Percentiles rank a stretch among this genome's conserved stretches.
Evolutionary conservation across 1,140 invertebrate genomes (phyloP).

Genomic region (Saccostrea cuccullata): DNA sequence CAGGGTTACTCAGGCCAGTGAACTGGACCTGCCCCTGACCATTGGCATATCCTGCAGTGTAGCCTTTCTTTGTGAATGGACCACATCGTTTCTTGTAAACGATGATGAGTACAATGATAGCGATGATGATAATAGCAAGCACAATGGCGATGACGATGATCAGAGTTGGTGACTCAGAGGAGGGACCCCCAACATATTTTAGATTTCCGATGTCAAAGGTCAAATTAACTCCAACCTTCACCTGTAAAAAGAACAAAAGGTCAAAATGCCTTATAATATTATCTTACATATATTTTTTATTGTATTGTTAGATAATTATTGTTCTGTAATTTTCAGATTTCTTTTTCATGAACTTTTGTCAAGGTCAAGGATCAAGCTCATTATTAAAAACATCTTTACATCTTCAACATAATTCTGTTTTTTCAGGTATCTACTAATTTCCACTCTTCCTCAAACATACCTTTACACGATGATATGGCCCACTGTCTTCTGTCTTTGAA

Average conservation of each 20-base stretch:
- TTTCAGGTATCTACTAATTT: too few relatives aligned
- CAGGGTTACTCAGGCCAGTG: slow-evolving; percentile 44
- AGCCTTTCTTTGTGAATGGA: slow-evolving; percentile 62
- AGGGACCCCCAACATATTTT: slow-evolving; percentile 42
- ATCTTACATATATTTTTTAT: too few relatives aligned
- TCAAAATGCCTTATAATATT: too few relatives aligned
- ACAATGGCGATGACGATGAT: slow-evolving; percentile 61
- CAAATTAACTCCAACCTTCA: slow-evolving; percentile 64
- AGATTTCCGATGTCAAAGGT: slow-evolving; percentile 67
- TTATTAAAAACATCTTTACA: too few relatives aligned
- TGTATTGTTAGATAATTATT: too few relatives aligned
- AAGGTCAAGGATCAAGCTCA: too few relatives aligned
- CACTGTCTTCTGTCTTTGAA: not conserved
- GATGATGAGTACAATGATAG: slow-evolving; percentile 58
- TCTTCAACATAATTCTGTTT: too few relatives aligned
- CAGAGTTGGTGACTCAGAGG: not conserved
- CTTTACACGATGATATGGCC: not conserved
- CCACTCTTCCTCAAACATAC: too few relatives aligned
- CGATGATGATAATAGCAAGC: slow-evolving; percentile 59
- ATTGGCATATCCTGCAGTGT: not conserved
- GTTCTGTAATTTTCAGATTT: too few relatives aligned
- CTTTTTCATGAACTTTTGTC: too few relatives aligned
- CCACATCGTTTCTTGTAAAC: slow-evolving; percentile 66
- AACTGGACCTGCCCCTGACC: slow-evolving; percentile 48
- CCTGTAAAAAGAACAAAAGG: slow-evolving; percentile 55